Conservation (phyloP, 1,140 invertebrate genomes). For the Phthorimaea operculella region DNA sequence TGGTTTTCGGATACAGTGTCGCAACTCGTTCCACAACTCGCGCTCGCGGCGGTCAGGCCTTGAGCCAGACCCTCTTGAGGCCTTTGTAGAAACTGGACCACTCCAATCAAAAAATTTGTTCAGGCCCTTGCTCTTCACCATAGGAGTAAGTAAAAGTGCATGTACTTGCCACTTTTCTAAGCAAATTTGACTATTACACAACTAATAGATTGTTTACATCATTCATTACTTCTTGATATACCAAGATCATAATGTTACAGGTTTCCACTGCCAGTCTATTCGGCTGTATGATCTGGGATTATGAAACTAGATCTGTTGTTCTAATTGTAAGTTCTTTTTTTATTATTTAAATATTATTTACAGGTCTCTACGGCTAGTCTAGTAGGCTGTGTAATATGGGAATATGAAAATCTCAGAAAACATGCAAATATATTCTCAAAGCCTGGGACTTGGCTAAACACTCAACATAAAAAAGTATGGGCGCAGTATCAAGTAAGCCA, state of each 20-base stretch:
- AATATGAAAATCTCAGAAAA: conserved; percentile 84
- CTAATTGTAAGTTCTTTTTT: no score
- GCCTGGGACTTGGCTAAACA: conserved; percentile 66
- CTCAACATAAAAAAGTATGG: conserved; percentile 59
- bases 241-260: conserved; percentile 46
- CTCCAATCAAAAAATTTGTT: conserved; percentile 65
- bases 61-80: conserved; percentile 42
- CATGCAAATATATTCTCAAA: conserved; percentile 71
- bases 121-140: conserved; percentile 77
- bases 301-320: conserved; percentile 70
- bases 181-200: no score
- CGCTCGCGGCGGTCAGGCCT: conserved; percentile 22
- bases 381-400: conserved; percentile 82
- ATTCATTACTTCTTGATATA: no score
- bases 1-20: conserved; percentile 30
- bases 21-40: conserved; percentile 44
- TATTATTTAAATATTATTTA: conserved; percentile 5
- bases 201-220: no score
- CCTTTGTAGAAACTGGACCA: conserved; percentile 45
- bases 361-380: conserved; percentile 82
- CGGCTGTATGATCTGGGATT: conserved; percentile 87
- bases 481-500: conserved; percentile 32
- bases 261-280: conserved; percentile 79
- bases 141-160: conserved; percentile 68
- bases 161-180: not conserved